Conservation (phyloP, 2,888 invertebrate genomes). For the Pristionchus japonicus region DNA sequence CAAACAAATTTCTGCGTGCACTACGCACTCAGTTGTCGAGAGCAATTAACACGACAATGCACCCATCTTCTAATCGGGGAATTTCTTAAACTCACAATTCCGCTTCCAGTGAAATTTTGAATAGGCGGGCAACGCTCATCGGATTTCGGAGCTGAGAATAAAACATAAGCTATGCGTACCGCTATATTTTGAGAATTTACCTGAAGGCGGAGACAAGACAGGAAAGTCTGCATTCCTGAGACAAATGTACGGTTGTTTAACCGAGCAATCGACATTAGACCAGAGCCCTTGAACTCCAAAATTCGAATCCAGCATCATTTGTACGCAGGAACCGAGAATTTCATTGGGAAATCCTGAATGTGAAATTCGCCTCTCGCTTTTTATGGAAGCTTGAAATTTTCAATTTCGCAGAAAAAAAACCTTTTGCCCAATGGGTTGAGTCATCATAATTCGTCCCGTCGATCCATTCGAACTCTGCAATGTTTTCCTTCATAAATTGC, state of each 20-base stretch:
- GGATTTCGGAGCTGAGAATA: background rate
- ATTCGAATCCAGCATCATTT: background rate
- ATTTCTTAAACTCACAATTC: background rate
- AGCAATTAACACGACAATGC: too few species aligned
- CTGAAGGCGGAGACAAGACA: too few species aligned
- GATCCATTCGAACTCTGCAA: background rate
- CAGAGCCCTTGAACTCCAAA: background rate
- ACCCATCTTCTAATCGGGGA: too few species aligned
- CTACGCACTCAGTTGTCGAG: background rate
- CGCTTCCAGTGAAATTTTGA: constrained; percentile 11
- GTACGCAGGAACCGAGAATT: background rate
- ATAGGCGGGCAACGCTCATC: background rate
- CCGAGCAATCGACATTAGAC: background rate
- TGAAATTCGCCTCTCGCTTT: background rate
- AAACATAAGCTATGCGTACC: background rate
- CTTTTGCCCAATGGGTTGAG: background rate
- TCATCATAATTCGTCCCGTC: background rate
- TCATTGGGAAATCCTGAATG: background rate
- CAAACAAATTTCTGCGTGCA: background rate
- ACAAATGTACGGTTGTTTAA: background rate
- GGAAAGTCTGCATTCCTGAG: background rate
- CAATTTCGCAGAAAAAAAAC: background rate
- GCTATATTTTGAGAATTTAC: background rate
- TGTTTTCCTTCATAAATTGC: background rate
- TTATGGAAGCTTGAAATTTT: too few species aligned